Base-by-base conservation (phyloP, 2,797 vertebrate genomes). In the Dendrocincla fuliginosa region DNA sequence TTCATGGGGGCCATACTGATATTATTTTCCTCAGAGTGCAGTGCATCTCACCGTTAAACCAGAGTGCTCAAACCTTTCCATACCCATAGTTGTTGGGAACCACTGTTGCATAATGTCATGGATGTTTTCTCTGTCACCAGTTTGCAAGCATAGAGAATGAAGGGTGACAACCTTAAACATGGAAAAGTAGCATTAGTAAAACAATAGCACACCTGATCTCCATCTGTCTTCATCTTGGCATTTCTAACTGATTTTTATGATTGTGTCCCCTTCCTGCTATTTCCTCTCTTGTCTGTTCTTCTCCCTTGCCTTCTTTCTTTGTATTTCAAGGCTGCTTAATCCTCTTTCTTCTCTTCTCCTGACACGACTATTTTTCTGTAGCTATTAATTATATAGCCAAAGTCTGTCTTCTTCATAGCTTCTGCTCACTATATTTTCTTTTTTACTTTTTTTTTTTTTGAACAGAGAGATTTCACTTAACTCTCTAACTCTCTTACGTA, bases 211-310 rank as follows among this genome's bases (percentile, higher is more conserved):
- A 22, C 23, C 3, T 71, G 57, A 50, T 55, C 65, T 64, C n/a
- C 33, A 68, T 3, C 27, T 37, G 10, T 20, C 32, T 84, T 77
- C 41, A 42, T 49, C 18, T 0, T 56, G 30, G 19, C 32, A 42
- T 81, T 70, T 78, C 24, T 49, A 78, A 56, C 13, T 61, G 19
- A 22, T 32, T 89, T 88, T 71, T 68, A 28, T 71, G 30, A 65
- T 12, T 0, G 0, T 71, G 4, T 82, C 1, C 19, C 5, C 16
- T 73, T 94, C 32, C 32, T 78, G 3, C 13, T 52, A 2, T 33
- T 6, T 81, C 50, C 10, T 71, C 30, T 82, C 27, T 42, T 70
- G 32, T 32, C 32, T 37, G 4, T 74, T 86, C 44, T 82, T 65
- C 47, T 79, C 30, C 6, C 7, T 65, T 73, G 13, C 8, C 39